phyloP scores from a whole-genome alignment of 2,888 invertebrate species.

The Drosophila cognata region DNA sequence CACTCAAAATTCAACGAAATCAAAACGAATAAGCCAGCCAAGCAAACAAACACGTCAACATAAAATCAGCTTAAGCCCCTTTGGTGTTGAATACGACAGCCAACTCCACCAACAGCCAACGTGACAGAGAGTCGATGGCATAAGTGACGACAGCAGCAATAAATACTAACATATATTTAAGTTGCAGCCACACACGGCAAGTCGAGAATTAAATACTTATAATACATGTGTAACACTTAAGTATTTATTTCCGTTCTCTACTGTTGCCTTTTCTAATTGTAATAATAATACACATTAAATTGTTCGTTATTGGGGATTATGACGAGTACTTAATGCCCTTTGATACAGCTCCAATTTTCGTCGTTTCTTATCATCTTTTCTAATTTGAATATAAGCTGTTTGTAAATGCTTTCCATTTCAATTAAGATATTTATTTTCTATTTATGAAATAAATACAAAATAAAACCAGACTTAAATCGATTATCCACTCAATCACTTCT shows the following conservation, averaged over 20 bases:
- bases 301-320: neutral
- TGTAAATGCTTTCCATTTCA: neutral
- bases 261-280: neutral
- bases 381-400: neutral
- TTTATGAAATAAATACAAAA: neutral
- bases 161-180: neutral
- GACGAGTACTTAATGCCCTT: neutral
- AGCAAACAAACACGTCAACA: slow-evolving; percentile 35
- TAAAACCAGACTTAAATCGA: neutral
- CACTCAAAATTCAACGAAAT: slow-evolving; percentile 62
- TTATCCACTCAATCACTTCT: neutral
- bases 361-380: neutral
- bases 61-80: slow-evolving; percentile 57
- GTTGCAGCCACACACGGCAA: neutral
- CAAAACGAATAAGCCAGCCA: slow-evolving; percentile 43
- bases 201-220: neutral
- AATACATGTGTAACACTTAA: neutral
- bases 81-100: slow-evolving; percentile 47
- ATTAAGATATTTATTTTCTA: neutral
- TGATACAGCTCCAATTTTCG: neutral
- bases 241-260: neutral
- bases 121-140: slow-evolving; percentile 6
- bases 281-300: neutral
- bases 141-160: slow-evolving; percentile 9
- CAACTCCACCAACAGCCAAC: slow-evolving; percentile 33